These are phyloP conservation scores for Pardalotus punctatus DNA, from an alignment of 2,113 vertebrate genomes.

Conservation along the genomic window DNA sequence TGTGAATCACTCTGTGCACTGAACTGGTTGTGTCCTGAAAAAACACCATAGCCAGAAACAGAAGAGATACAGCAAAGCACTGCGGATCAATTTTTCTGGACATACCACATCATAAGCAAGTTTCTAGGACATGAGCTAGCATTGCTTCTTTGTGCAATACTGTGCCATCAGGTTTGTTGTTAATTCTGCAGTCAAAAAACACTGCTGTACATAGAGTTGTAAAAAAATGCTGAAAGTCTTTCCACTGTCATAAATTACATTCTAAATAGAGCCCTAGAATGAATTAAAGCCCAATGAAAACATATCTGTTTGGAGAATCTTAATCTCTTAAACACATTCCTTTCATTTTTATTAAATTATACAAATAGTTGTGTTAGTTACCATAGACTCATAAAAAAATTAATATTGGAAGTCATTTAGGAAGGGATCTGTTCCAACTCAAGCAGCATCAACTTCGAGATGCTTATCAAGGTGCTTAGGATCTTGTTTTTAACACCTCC, in stretches of 20 bases:
- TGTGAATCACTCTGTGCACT: not conserved
- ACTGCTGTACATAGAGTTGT: not conserved
- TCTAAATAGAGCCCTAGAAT: not conserved
- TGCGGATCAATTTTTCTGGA: not conserved
- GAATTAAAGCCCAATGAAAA: not conserved
- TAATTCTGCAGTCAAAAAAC: not conserved
- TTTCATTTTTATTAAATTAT: not conserved
- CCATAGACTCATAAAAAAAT: not conserved
- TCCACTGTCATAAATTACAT: not conserved
- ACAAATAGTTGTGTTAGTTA: not conserved
- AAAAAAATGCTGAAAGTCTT: not conserved
- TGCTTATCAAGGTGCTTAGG: not conserved
- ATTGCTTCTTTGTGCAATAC: not conserved
- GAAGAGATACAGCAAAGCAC: rapidly evolving
- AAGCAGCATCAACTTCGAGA: not conserved
- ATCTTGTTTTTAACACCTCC: not conserved
- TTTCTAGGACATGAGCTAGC: not conserved
- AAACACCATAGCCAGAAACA: not conserved
- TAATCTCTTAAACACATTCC: not conserved
- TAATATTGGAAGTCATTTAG: not conserved
- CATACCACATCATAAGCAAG: not conserved
- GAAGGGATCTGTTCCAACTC: not conserved
- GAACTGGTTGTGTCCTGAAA: not conserved
- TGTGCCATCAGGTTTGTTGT: not conserved
- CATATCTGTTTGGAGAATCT: not conserved